Evolutionary conservation across 2,888 invertebrate species (phyloP), one percentile per base, ranked within the genome.

Genomic region (Hyalella azteca): DNA sequence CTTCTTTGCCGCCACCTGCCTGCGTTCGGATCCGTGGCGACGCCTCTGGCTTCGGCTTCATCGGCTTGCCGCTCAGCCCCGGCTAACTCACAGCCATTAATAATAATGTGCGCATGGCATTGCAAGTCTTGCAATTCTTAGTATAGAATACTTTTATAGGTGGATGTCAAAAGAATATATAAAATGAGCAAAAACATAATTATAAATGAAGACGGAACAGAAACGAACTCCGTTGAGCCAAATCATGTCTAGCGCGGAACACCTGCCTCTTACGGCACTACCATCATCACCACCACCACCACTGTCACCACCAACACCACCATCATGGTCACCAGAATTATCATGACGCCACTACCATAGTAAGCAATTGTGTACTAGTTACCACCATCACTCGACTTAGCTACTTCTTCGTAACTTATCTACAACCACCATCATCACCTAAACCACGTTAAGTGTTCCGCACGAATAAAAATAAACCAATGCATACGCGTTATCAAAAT

Each of bases 1-100:
- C 79, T 26, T 29, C 36, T 45, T 36, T 48, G 78, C 73, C 79
- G 50, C 66, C 73, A 73, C 73, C 73, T 73, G 73, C 73, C 73
- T 40, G 73, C 22, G 41, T 73, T 36, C 73, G 73, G 32, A 73
- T 40, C 19, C 22, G 40, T 22, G 19, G 19, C 73, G 40, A n/a
- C 73, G 73, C 19, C 73, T 40, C 54, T 26, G 73, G 32, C 73
- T 73, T 73, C 73, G 41, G 73, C 73, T 73, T 73, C 36, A 1
- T 19, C 45, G 13, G 11, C 26, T 3, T n/a, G 32, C 32, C 19
- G 26, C 66, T 36, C 29, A 26, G 1, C 7, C 26, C 29, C 39
- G 19, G 3, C 3, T 29, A 19, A 45, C 11, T 45, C 1, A 45
- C 45, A 15, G 19, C 45, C 1, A 15, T 11, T 19, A 19, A 15